These are phyloP conservation scores for Hypsibius dujardini DNA, from an alignment of 1,140 invertebrate genomes.

Conservation along the genomic window DNA sequence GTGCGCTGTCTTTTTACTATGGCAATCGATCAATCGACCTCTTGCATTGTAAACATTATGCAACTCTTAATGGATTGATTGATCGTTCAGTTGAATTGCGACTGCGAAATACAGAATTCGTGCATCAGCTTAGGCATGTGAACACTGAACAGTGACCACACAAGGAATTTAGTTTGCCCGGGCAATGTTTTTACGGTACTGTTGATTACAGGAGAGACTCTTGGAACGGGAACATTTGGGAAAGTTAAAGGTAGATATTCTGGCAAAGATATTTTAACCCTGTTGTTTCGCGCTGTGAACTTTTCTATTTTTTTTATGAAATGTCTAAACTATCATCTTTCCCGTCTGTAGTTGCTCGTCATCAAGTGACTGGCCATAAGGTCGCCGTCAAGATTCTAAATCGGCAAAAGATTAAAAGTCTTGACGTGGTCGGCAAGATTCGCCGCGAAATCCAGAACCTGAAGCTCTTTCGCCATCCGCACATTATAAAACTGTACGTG, in stretches of 20 bases:
- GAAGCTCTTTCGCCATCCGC: slow-evolving; percentile 93
- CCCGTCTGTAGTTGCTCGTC: slow-evolving; percentile 61
- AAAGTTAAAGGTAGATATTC: slow-evolving; percentile 62
- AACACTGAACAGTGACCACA: no score
- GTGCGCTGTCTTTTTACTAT: no score
- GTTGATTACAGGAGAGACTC: slow-evolving; percentile 43
- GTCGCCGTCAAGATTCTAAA: slow-evolving; percentile 98
- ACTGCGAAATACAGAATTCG: no score
- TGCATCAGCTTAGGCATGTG: no score
- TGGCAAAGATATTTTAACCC: slow-evolving; percentile 15
- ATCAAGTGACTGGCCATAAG: slow-evolving; percentile 90
- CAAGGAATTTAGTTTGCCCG: no score
- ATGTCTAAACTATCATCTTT: no score
- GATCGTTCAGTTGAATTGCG: no score
- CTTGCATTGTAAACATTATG: no score
- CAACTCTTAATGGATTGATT: no score
- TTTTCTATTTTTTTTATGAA: no score
- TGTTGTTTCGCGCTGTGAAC: no score
- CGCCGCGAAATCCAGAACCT: slow-evolving; percentile 95
- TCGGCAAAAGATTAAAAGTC: slow-evolving; percentile 91
- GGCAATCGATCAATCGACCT: no score
- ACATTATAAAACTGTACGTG: slow-evolving; percentile 92
- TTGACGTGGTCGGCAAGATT: slow-evolving; percentile 98
- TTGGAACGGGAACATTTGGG: slow-evolving; percentile 80
- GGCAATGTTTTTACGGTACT: neutral